phyloP scores from a whole-genome alignment of 2,113 vertebrate species.

The Chionodraco myersi region DNA sequence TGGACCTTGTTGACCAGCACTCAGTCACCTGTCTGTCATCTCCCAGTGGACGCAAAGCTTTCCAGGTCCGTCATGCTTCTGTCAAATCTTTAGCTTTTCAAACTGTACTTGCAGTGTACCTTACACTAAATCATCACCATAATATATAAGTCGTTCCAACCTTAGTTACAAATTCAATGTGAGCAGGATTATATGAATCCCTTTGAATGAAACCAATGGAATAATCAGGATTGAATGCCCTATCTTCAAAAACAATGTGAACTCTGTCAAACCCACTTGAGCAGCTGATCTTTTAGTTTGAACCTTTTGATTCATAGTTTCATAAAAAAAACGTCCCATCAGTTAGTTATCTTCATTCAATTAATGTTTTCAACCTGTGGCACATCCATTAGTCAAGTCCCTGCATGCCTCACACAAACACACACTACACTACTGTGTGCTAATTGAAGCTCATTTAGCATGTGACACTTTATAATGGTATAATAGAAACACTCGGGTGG shows the following conservation, averaged over 20 bases:
- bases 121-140: too few species aligned
- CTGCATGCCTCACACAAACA: background rate
- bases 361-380: background rate
- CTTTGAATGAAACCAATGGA: background rate
- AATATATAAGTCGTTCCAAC: background rate
- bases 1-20: conserved; percentile 92
- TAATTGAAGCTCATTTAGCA: background rate
- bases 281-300: background rate
- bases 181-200: background rate
- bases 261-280: background rate
- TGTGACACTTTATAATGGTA: background rate
- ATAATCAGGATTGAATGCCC: background rate
- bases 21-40: conserved; percentile 88
- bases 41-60: conserved; percentile 89
- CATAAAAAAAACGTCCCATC: background rate
- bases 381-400: background rate
- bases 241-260: background rate
- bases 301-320: background rate
- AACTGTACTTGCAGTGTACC: background rate
- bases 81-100: background rate
- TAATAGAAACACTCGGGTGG: background rate
- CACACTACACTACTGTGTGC: background rate
- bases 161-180: background rate
- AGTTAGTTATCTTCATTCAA: background rate
- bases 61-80: conserved; percentile 83